Evolutionary conservation across 2,113 vertebrate species (phyloP), one percentile per base, ranked within the genome.

Genomic region (Ptychochromis oligacanthus): DNA sequence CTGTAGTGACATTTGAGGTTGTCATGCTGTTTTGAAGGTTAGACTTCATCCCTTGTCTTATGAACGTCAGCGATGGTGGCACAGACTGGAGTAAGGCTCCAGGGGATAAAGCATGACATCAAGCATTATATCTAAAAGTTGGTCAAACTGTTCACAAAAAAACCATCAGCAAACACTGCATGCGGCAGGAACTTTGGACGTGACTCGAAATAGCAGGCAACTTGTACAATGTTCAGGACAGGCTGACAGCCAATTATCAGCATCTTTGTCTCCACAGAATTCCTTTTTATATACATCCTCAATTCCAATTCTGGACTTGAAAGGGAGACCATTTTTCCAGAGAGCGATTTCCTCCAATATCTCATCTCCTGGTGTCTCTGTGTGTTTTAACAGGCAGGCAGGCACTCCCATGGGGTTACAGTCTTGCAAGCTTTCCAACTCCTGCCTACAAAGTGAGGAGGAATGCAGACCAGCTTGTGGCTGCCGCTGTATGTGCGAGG

Each of bases 211-310:
- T 67, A 76, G 72, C 59, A 62, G 61, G 57, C 46, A 81, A 81
- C 70, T 80, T 74, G 79, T 61, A 4, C 75, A 57, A 61, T 83
- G 55, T 77, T 87, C 62, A 40, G 57, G 82, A 91, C 90, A 86
- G 56, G 58, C 85, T 91, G 93, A 91, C 91, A 92, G 89, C 88
- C 89, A 90, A 92, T 93, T 93, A 94, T 88, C 77, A 84, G 83
- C 56, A 84, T 85, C 5, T 89, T 77, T 88, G 72, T 74, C 85
- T 87, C 70, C 52, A 57, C 81, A 64, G 57, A 77, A 77, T 82
- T 86, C 61, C 36, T 90, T 84, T 87, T 86, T 72, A 72, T 83
- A 62, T 76, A 87, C 79, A 82, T 86, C 75, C 76, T 72, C 61
- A 65, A 78, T 59, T 87, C 82, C 79, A 86, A 34, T 84, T 80